A percentile compares a stretch with the other conserved stretches of the same genome.
Conservation (phyloP, 2,888 invertebrate species). For the Drosophila rellima region DNA sequence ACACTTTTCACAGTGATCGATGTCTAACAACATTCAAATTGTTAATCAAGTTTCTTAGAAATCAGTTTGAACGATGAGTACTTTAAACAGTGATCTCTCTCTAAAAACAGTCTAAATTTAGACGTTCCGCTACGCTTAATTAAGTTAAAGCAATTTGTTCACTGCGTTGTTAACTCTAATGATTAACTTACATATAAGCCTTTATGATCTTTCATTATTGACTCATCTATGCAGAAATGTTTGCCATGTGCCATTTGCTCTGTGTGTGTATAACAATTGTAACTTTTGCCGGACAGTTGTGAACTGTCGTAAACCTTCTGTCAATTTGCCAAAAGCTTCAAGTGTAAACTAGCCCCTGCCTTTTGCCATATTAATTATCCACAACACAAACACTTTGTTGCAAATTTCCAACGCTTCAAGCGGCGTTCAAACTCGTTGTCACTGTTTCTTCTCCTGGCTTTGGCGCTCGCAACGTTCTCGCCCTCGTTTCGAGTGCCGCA, state of each 20-base stretch:
- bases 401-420: slow-evolving; percentile 41
- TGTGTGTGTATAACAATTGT: slow-evolving; percentile 19
- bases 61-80: too few species aligned
- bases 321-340: slow-evolving; percentile 47
- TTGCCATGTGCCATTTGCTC: neutral
- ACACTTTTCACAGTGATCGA: too few species aligned
- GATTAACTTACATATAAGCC: slow-evolving; percentile 11
- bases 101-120: neutral
- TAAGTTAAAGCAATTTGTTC: neutral
- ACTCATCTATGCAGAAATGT: neutral
- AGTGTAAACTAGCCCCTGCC: slow-evolving; percentile 8
- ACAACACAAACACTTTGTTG: slow-evolving; percentile 75
- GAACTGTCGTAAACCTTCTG: slow-evolving; percentile 42
- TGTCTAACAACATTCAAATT: too few species aligned
- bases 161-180: slow-evolving; percentile 1
- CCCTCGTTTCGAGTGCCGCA: slow-evolving; percentile 31
- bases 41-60: too few species aligned
- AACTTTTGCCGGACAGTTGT: slow-evolving; percentile 37
- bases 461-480: slow-evolving; percentile 8
- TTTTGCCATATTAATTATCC: slow-evolving; percentile 70
- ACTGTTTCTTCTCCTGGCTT: slow-evolving; percentile 5
- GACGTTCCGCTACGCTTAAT: neutral
- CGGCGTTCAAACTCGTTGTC: slow-evolving; percentile 12
- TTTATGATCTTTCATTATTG: slow-evolving; percentile 3
- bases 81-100: neutral